Conservation (phyloP, 2,888 invertebrate species). For the Ptychoptera albimana region DNA sequence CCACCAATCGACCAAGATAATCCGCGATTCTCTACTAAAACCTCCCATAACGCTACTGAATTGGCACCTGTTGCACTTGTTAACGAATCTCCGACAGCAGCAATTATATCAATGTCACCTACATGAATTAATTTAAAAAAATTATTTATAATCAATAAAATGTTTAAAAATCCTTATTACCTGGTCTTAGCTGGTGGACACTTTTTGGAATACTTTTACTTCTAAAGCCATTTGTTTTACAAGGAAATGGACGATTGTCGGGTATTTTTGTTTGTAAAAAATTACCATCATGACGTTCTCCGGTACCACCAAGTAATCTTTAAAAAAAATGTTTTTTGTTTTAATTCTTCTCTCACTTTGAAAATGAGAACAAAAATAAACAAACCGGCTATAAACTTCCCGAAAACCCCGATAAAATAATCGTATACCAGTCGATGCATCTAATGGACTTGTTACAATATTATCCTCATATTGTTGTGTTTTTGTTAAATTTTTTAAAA, state of each 20-base stretch:
- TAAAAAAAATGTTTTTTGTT: too few relatives aligned
- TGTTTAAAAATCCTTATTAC: conserved; percentile 8
- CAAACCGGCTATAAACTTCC: conserved; percentile 12
- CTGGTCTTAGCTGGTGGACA: conserved; percentile 36
- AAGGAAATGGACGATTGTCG: conserved; percentile 22
- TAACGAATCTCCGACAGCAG: conserved; percentile 41
- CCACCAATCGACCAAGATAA: conserved; percentile 35
- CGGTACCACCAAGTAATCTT: conserved; percentile 12
- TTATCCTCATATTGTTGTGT: conserved; percentile 13
- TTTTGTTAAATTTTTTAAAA: conserved; percentile 13
- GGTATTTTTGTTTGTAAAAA: conserved; percentile 18
- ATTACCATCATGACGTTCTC: conserved; percentile 8
- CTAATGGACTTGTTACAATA: conserved; percentile 14
- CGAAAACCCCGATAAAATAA: conserved; percentile 12
- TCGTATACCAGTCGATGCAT: conserved; percentile 12
- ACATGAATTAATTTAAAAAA: conserved; percentile 5
- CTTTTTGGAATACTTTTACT: conserved; percentile 29
- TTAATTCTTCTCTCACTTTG: too few relatives aligned
- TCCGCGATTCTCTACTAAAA: conserved; percentile 33
- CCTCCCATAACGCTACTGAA: conserved; percentile 29
- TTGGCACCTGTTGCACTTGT: conserved; percentile 38
- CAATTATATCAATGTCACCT: conserved; percentile 44
- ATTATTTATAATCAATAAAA: conserved; percentile 1
- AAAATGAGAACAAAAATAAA: neutral
- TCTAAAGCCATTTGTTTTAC: conserved; percentile 21